Conservation (phyloP, 2,888 invertebrate genomes). For the Agriopis leucophaearia region DNA sequence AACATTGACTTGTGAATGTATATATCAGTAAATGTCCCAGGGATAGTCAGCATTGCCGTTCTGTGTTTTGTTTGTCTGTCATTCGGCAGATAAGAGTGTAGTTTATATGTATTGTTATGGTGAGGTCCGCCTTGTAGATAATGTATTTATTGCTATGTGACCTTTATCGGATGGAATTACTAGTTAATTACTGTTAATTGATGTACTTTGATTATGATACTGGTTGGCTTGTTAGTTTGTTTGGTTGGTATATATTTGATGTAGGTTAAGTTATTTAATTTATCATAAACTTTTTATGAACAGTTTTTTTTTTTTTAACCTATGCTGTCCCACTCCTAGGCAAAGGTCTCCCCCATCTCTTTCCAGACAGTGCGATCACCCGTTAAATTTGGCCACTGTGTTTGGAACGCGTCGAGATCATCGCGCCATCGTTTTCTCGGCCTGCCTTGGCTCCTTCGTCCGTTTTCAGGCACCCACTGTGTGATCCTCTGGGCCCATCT, state of each 20-base stretch:
- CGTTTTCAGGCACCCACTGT: too few relatives aligned
- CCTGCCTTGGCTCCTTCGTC: too few relatives aligned
- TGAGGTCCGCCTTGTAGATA: conserved; percentile 7
- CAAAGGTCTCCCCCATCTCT: too few relatives aligned
- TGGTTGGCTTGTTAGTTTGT: conserved; percentile 4
- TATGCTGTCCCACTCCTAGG: too few relatives aligned
- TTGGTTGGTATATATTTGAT: not conserved
- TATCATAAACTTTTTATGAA: too few relatives aligned
- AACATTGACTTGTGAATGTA: not conserved
- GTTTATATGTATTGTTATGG: not conserved
- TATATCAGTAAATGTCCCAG: too few relatives aligned
- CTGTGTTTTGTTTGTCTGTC: not conserved
- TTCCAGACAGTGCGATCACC: too few relatives aligned
- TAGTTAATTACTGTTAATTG: conserved; percentile 1
- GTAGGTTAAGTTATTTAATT: not conserved
- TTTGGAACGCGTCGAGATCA: too few relatives aligned
- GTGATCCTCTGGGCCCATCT: too few relatives aligned
- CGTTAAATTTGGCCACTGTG: too few relatives aligned
- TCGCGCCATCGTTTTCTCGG: too few relatives aligned
- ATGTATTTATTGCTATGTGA: conserved; percentile 13
- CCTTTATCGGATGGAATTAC: conserved; percentile 23
- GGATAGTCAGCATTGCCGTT: not conserved
- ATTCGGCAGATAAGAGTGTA: not conserved
- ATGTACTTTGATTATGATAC: not conserved
- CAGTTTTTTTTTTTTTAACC: too few relatives aligned